Base-by-base conservation (phyloP, 2,113 vertebrate genomes). In the Pedionomus torquatus region DNA sequence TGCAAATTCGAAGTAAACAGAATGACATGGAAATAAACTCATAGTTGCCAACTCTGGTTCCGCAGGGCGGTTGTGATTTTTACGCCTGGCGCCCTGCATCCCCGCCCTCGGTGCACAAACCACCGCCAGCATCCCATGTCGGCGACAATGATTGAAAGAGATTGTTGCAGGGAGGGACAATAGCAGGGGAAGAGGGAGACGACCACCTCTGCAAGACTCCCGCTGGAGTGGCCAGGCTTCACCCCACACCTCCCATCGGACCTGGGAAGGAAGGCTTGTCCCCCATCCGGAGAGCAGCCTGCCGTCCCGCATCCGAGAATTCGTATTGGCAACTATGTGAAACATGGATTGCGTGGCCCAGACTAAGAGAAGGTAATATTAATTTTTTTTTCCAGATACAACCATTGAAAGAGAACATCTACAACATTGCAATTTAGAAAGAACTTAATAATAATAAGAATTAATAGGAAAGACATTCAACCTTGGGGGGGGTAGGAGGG, bases 1-100 rank as follows among this genome's bases (percentile, higher is more conserved):
- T 98, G 97, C 97, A 97, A 97, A 97, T 95, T 89, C 97, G 92
- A 97, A 97, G 97, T 98, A 98, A 98, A 98, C 98, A 98, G 97
- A 97, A 96, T 97, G 97, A 98, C 98, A 83, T 21, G 91, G 96
- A 97, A 96, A 97, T 85, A 94, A 97, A 89, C 78, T 89, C 85
- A 70, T 31, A 96, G 97, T 94, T 95, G 96, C 97, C 95, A 91
- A 95, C 85, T 26, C 44, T 39, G 82, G 89, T 93, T 83, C 41
- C 23, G 68, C 83, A 19, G 84, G 91, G 91, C 93, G 24, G 80
- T 58, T 43, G 24, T 8, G 76, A 89, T 91, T 74, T 77, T 94
- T 66, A 41, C 3, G 9, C 68, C 83, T 55, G 9, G 79, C 58
- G 17, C 69, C 82, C 66, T 66, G 77, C 82, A 4, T 66, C 84